These are phyloP conservation scores for Plebejus melissa DNA, from an alignment of 2,888 invertebrate genomes.

Conservation along the genomic window DNA sequence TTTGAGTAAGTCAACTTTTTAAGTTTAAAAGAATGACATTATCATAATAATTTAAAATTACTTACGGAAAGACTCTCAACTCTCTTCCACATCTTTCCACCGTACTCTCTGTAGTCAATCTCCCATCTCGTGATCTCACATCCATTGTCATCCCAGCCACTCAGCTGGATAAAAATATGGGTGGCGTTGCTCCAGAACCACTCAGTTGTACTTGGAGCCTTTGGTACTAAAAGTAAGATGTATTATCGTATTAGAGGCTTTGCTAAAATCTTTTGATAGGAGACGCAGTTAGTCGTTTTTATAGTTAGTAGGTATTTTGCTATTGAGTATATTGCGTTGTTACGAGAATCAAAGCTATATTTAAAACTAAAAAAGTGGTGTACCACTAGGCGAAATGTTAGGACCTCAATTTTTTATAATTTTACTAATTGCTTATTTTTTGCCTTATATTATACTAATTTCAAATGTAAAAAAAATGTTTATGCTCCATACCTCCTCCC, in stretches of 20 bases:
- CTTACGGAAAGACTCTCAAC: constrained; percentile 65
- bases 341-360: neutral
- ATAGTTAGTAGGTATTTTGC: neutral
- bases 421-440: neutral
- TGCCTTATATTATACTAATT: neutral
- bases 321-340: neutral
- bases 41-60: neutral
- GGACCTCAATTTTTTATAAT: neutral
- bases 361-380: neutral
- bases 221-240: constrained; percentile 66
- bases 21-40: neutral
- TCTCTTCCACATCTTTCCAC: constrained; percentile 67
- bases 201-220: constrained; percentile 86
- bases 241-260: neutral
- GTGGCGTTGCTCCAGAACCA: constrained; percentile 90
- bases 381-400: neutral
- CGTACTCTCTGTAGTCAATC: constrained; percentile 83
- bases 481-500: constrained; percentile 69
- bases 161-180: constrained; percentile 87
- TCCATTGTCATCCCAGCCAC: constrained; percentile 91
- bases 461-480: too few relatives aligned
- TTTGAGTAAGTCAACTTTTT: too few relatives aligned
- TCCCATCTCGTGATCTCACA: constrained; percentile 90
- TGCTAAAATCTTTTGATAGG: neutral
- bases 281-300: neutral